A percentile compares a stretch with the other conserved stretches of the same genome.
Evolutionary conservation across 2,113 vertebrate genomes (phyloP).

Genomic region (Microcebus jonahi): DNA sequence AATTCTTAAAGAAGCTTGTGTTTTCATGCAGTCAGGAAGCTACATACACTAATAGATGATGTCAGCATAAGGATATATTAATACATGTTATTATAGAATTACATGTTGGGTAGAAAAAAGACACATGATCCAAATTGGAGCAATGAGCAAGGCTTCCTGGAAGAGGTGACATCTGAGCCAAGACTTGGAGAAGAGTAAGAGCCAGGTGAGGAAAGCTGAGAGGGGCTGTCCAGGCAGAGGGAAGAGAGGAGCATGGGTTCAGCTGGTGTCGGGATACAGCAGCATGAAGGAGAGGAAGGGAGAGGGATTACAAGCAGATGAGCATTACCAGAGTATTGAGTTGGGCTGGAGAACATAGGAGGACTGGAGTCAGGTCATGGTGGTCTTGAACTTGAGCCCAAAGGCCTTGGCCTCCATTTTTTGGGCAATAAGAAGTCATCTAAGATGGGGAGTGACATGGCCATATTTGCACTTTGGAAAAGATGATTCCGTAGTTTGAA

Average conservation of each 20-base stretch:
- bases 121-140: not conserved
- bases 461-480: not conserved
- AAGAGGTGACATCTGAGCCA: not conserved
- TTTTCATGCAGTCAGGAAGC: not conserved
- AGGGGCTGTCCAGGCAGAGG: not conserved
- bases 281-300: accelerated
- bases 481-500: not conserved
- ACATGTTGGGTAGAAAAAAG: not conserved
- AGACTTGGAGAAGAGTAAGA: not conserved
- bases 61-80: not conserved
- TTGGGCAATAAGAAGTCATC: not conserved
- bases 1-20: not conserved
- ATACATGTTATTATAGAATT: not conserved
- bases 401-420: not conserved
- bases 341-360: not conserved
- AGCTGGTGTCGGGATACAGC: not conserved
- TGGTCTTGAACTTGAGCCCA: not conserved
- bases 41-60: not conserved
- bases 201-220: not conserved
- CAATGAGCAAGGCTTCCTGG: not conserved
- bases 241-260: not conserved
- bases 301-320: not conserved
- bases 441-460: not conserved
- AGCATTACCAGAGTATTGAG: not conserved
- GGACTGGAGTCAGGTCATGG: not conserved